phyloP scores from a whole-genome alignment of 2,888 invertebrate species.

The Agrenia bidenticulata region DNA sequence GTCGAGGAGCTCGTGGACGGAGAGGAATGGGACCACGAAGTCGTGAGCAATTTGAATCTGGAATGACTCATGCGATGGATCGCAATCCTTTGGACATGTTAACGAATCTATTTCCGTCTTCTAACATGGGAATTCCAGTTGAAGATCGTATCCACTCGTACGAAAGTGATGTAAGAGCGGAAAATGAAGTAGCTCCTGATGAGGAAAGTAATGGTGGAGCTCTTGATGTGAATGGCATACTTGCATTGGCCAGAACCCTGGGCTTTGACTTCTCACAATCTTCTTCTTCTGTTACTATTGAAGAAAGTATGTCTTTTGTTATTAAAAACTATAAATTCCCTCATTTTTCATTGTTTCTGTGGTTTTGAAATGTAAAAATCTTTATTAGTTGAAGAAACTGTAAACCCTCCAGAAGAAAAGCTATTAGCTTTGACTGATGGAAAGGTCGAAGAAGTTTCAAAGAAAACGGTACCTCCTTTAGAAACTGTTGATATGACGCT shows the following conservation, averaged over 20 bases:
- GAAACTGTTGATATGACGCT: conserved; percentile 46
- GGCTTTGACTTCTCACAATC: not conserved
- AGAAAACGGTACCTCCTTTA: conserved; percentile 29
- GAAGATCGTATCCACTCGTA: conserved; percentile 28
- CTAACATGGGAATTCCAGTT: conserved; percentile 2
- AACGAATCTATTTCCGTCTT: conserved; percentile 66
- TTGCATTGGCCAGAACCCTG: not conserved
- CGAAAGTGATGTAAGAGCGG: conserved; percentile 35
- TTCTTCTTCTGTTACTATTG: too few relatives aligned
- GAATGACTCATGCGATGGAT: conserved; percentile 4
- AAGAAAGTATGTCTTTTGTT: too few relatives aligned
- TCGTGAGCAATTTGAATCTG: not conserved
- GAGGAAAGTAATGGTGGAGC: not conserved
- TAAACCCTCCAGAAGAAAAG: conserved; percentile 48
- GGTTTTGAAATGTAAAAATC: not conserved
- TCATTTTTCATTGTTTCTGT: too few relatives aligned
- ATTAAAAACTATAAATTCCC: too few relatives aligned
- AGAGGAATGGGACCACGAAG: conserved; percentile 11
- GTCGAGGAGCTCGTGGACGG: conserved; percentile 9
- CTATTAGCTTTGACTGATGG: conserved; percentile 6
- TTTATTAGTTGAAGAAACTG: not conserved
- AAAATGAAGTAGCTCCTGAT: conserved; percentile 21
- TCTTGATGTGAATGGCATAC: conserved; percentile 1
- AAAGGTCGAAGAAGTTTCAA: conserved; percentile 6
- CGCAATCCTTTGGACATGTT: conserved; percentile 62